phyloP scores from a whole-genome alignment of 2,797 vertebrate species.

The Sardinella longiceps region DNA sequence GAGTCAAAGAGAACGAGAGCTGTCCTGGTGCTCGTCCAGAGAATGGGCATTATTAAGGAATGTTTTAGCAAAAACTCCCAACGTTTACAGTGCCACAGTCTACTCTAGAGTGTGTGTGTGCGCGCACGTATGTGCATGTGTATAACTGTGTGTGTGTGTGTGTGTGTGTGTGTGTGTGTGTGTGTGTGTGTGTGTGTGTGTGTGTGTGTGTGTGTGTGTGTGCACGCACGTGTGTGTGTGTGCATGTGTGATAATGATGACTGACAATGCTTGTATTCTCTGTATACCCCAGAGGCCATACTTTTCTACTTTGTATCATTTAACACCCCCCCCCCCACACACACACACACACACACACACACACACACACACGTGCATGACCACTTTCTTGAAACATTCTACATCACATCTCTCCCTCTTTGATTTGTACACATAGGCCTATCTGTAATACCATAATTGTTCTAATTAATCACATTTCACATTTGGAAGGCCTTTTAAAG shows the following conservation, averaged over 20 bases:
- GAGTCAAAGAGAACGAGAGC: conserved; percentile 47
- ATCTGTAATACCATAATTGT: background rate
- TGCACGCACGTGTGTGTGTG: background rate
- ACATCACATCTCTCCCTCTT: background rate
- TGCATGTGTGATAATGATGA: background rate
- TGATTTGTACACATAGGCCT: background rate
- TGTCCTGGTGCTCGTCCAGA: conserved; percentile 45
- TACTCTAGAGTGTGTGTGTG: background rate
- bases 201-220: background rate
- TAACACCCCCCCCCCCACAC: too few relatives aligned
- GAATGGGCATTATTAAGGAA: conserved; percentile 43
- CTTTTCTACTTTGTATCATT: too few relatives aligned
- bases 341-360: too few relatives aligned
- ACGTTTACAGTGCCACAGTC: conserved; percentile 13
- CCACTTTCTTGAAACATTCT: background rate
- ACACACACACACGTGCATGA: too few relatives aligned
- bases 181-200: background rate
- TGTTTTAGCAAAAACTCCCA: conserved; percentile 43
- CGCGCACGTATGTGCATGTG: background rate
- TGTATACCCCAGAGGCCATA: too few relatives aligned
- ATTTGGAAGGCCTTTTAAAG: background rate
- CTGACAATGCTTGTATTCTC: too few relatives aligned
- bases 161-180: background rate
- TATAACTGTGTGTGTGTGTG: background rate
- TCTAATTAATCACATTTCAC: background rate